Evolutionary conservation across 2,113 vertebrate genomes (phyloP), one percentile per base, ranked within the genome.

Genomic region (Mystacornis crossleyi): DNA sequence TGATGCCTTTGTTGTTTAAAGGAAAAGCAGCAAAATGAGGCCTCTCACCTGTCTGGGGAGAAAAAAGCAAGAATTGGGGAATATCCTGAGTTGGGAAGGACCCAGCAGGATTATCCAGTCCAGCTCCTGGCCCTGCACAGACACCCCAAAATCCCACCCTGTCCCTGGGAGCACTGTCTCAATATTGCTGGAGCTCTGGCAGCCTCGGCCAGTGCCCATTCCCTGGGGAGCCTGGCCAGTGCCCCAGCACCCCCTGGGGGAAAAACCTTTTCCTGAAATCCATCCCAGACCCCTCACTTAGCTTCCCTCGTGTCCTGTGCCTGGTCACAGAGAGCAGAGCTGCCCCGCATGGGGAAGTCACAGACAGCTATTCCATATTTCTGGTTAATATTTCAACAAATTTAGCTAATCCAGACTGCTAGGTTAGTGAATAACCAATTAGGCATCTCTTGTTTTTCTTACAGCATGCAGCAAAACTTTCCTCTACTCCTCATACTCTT

Each of bases 151-250:
- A 48, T 55, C n/a, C 55, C 62, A 17, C 21, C 33, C 36, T 19
- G 28, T 19, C 25, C 38, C 12, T 73, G n/a, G 51, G n/a, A 45
- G 21, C 0, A 0, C 3, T 55, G 4, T 5, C 71, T 73, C 8
- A 4, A 4, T 4, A 8, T 16, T 54, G n/a, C 73, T 21, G 50
- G 18, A 18, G n/a, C 4, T 64, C 16, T 36, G 50, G 19, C 12
- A 31, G 31, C 33, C 33, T 28, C 9, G 23, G 45, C 10, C 25
- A 4, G 17, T 31, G 7, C 20, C 6, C 34, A 1, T 65, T 34
- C 43, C 53, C 21, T 26, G 24, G 29, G 50, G 34, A 42, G 16
- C 53, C 18, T 43, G 38, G n/a, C 3, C 6, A 25, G 43, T 38
- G 26, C 26, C 55, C 54, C 72, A 48, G 5, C 42, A 6, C 9